These are phyloP conservation scores for Enteromius afrohamiltoni DNA, from an alignment of 2,797 vertebrate genomes.

Conservation along the genomic window DNA sequence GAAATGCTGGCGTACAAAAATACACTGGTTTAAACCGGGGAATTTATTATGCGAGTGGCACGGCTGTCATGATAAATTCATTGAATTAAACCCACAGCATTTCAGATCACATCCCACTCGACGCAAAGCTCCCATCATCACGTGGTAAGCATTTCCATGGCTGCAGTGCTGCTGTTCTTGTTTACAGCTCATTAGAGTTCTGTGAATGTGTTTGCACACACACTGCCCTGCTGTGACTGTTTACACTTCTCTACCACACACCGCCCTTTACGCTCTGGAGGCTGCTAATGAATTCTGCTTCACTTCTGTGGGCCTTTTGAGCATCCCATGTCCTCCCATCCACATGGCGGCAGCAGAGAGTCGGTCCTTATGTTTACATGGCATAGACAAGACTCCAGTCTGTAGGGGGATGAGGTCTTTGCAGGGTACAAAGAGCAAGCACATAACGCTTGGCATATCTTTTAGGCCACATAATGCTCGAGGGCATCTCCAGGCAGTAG, in stretches of 20 bases:
- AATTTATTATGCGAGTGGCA: not conserved
- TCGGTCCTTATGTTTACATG: slow-evolving; percentile 29
- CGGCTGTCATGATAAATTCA: slow-evolving; percentile 11
- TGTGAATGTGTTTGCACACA: slow-evolving; percentile 40
- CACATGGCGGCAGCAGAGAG: slow-evolving; percentile 25
- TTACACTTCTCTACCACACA: slow-evolving; percentile 46
- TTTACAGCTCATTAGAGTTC: slow-evolving; percentile 44
- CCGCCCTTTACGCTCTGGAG: slow-evolving; percentile 25
- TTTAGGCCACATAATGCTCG: slow-evolving; percentile 42
- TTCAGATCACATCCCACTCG: slow-evolving; percentile 9
- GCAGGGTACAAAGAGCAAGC: slow-evolving; percentile 17
- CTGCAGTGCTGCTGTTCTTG: slow-evolving; percentile 42
- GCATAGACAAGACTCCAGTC: slow-evolving; percentile 8
- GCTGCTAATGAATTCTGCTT: slow-evolving; percentile 28
- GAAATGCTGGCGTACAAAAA: not conserved
- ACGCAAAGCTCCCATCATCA: not conserved
- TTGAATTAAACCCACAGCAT: slow-evolving; percentile 12
- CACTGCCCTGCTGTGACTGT: slow-evolving; percentile 46
- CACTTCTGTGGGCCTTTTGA: not conserved
- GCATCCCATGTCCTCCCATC: slow-evolving; percentile 20
- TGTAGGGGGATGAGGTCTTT: slow-evolving; percentile 14
- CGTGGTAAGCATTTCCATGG: slow-evolving; percentile 32
- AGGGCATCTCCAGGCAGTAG: slow-evolving; percentile 59
- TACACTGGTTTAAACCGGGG: slow-evolving; percentile 7
- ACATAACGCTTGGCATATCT: slow-evolving; percentile 44